A percentile compares a stretch with the other conserved stretches of the same genome.
These are phyloP conservation scores for Rousettus madagascariensis DNA, from an alignment of 2,797 vertebrate genomes.

Conservation along the genomic window DNA sequence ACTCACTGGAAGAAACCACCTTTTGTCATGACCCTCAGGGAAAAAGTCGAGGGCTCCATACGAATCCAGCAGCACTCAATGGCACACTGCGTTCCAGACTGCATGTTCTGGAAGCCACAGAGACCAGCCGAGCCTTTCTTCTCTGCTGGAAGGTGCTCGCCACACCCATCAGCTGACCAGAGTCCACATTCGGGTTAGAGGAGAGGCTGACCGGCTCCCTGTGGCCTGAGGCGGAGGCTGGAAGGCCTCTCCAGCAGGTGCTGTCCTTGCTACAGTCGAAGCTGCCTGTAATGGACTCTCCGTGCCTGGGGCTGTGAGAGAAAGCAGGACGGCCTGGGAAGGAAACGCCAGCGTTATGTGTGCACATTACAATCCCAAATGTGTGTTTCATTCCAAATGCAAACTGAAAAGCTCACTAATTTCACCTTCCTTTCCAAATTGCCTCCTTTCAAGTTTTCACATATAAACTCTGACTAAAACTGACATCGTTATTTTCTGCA, in stretches of 20 bases:
- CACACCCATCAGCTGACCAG: background rate
- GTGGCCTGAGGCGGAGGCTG: background rate
- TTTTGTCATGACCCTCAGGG: background rate
- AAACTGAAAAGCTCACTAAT: background rate
- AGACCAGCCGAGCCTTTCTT: slow-evolving; percentile 14
- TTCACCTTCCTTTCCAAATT: slow-evolving; percentile 43
- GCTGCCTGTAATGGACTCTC: background rate
- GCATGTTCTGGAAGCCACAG: slow-evolving; percentile 25
- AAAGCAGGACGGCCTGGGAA: background rate
- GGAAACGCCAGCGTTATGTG: background rate
- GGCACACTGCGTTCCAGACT: background rate
- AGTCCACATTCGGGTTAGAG: background rate
- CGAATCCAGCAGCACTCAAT: rapidly evolving
- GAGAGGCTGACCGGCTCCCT: background rate
- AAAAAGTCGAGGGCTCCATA: background rate
- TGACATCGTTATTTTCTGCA: background rate
- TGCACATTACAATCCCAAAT: background rate
- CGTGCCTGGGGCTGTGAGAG: background rate
- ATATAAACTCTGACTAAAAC: background rate
- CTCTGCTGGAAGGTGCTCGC: background rate
- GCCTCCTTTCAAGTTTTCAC: slow-evolving; percentile 17
- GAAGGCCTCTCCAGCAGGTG: rapidly evolving
- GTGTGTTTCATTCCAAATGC: background rate
- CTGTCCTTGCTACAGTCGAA: background rate
- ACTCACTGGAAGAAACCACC: background rate